Evolutionary conservation across 2,888 invertebrate genomes (phyloP), one percentile per base, ranked within the genome.

Genomic region (Bruchidius siliquastri): DNA sequence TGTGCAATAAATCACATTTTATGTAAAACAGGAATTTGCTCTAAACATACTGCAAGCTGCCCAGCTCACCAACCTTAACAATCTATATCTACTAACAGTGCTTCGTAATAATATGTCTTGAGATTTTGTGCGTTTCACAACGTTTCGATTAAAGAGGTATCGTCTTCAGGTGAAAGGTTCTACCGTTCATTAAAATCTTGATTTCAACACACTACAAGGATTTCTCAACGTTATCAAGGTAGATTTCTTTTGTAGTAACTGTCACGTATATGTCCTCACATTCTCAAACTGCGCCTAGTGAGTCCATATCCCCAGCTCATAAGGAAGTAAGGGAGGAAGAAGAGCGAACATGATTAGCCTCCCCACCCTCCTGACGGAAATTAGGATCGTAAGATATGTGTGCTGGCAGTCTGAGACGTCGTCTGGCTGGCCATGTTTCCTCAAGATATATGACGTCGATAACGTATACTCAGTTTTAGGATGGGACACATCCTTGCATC

Each of bases 321-420:
- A 49, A 49, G 49, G 30, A 8, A 30, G 30, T 30, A 13, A 13
- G 49, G 49, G 13, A 49, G 49, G 49, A 49, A 49, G 49, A 49
- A 49, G 49, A 13, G 49, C 6, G 49, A 49, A 13, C 49, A 49
- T 49, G 3, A 49, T 49, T 49, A 49, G 49, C 18, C 10, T 49
- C 49, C 49, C 18, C 49, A 1, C 49, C 49, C 49, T 18, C 10
- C 10, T 49, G 49, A 49, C 81, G 83, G 82, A 83, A 83, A 82
- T 83, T 82, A 82, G 81, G 49, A 82, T 82, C 80, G 77, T 81
- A 81, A 83, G 83, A 83, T 83, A 82, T 82, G 81, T 82, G 81
- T 80, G 80, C 49, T 49, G 49, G 49, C 49, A 49, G 49, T 49
- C 49, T 49, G 49, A 49, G 49, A 49, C 49, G 49, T 18, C 8